phyloP scores from a whole-genome alignment of 2,888 invertebrate species.

The Clostera curtula region DNA sequence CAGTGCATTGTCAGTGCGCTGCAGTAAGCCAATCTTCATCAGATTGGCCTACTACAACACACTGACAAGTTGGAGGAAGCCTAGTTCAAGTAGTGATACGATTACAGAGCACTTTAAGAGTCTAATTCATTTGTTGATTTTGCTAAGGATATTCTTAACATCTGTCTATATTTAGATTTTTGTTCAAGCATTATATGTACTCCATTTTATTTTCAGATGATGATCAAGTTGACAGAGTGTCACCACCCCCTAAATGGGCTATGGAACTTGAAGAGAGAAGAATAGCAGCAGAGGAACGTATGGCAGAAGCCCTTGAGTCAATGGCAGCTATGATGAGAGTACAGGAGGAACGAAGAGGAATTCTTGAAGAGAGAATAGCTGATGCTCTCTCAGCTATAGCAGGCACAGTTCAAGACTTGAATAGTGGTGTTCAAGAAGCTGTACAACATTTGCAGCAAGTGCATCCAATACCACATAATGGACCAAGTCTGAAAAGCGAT shows the following conservation, averaged over 20 bases:
- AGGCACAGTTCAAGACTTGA: constrained; percentile 50
- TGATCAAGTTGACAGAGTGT: constrained; percentile 19
- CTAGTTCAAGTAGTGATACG: too few species aligned
- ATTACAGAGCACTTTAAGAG: too few species aligned
- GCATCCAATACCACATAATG: constrained; percentile 31
- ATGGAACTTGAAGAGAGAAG: constrained; percentile 53
- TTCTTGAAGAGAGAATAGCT: constrained; percentile 44
- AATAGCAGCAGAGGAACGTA: constrained; percentile 52
- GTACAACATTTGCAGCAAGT: constrained; percentile 37
- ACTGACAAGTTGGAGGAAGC: too few species aligned
- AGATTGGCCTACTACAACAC: too few species aligned
- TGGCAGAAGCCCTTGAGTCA: constrained; percentile 50
- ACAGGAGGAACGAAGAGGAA: constrained; percentile 43
- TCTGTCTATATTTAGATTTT: too few species aligned
- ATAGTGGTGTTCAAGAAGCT: constrained; percentile 45
- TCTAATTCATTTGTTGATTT: too few species aligned
- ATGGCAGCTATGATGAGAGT: constrained; percentile 43
- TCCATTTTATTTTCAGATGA: constrained; percentile 33
- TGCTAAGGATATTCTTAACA: too few species aligned
- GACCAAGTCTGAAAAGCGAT: constrained; percentile 36
- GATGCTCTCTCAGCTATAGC: constrained; percentile 46
- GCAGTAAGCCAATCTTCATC: too few species aligned
- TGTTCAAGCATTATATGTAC: too few species aligned
- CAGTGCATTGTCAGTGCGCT: too few species aligned
- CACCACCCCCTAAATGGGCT: constrained; percentile 60